Conservation (phyloP, 1,140 invertebrate genomes). For the Achatina immaculata region DNA sequence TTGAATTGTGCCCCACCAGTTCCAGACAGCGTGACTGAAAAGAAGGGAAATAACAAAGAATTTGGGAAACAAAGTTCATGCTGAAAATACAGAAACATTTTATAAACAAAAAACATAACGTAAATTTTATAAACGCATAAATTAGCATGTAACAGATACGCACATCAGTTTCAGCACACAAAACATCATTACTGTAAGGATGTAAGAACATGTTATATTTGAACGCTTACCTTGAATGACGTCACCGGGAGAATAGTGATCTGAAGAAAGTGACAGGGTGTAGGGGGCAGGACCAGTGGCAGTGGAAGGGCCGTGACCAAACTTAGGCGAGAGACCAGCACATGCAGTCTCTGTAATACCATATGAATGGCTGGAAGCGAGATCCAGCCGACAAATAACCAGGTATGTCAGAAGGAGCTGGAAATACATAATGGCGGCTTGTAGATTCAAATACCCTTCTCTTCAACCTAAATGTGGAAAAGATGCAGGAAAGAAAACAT, state of each 20-base stretch:
- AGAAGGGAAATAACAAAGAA: too few relatives aligned
- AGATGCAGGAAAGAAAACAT: too few relatives aligned
- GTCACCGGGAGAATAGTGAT: background rate
- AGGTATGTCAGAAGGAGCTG: background rate
- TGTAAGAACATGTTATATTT: too few relatives aligned
- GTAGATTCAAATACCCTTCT: too few relatives aligned
- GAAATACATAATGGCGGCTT: background rate
- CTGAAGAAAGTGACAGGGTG: background rate
- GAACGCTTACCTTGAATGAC: background rate
- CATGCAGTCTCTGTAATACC: background rate
- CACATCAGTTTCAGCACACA: too few relatives aligned
- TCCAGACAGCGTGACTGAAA: background rate
- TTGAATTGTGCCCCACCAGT: conserved; percentile 12
- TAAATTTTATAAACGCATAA: too few relatives aligned
- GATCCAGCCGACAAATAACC: background rate
- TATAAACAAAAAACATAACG: too few relatives aligned
- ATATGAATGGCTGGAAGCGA: background rate
- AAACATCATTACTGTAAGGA: too few relatives aligned
- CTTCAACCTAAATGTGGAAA: too few relatives aligned
- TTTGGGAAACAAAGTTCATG: too few relatives aligned
- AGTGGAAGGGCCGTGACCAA: background rate
- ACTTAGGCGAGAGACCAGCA: background rate
- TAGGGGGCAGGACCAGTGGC: background rate
- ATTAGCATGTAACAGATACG: too few relatives aligned
- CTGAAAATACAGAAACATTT: too few relatives aligned